Base-by-base conservation (phyloP, 1,140 invertebrate genomes). In the Oppia nitens region DNA sequence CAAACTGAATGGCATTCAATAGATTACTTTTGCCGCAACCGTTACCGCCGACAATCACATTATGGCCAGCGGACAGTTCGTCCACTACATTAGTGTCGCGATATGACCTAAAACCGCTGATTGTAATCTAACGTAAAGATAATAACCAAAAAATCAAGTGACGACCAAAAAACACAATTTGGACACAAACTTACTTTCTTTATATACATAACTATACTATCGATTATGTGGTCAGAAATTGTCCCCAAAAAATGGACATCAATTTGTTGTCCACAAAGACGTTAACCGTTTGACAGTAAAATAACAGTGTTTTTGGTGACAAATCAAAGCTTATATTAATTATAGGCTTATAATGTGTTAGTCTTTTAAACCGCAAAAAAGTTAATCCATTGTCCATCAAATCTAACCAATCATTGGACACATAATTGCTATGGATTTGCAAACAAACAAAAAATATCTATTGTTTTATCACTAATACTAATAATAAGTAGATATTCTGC, bases 11-110 rank as follows among this genome's bases (percentile, higher is more conserved):
- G 40, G 96, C 91, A 76, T 95, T 94, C 73, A 99, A 98, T 73
- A 99, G 98, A 72, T 99, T 98, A 76, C 91, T 96, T 75, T 98
- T 99, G 50, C 96, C 96, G 53, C 92, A 98, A 49, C 95, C 96
- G 81, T 99, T 89, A 72, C 85, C 75, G 26, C 86, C 86, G 64
- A 89, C 85, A 57, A 98, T 92, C 64, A 98, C 95, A 84, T 98
- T 99, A 67, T 98, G 94, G 28, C 87, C 78, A 65, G 87, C 85
- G 72, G 96, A 90, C 73, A 99, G 98, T 25, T 92, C 92, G 68
- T 97, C 93, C 23, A 98, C 89, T 29, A 95, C 83, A 57, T 93
- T 98, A 76, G 95, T 90, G 69, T 98, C 95, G 63, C 92, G 80
- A 72, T 99, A 99, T 72, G 92, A 97, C 74, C 97, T 92, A 72